Evolutionary conservation across 2,797 vertebrate genomes (phyloP).

Genomic region (Falco naumanni): DNA sequence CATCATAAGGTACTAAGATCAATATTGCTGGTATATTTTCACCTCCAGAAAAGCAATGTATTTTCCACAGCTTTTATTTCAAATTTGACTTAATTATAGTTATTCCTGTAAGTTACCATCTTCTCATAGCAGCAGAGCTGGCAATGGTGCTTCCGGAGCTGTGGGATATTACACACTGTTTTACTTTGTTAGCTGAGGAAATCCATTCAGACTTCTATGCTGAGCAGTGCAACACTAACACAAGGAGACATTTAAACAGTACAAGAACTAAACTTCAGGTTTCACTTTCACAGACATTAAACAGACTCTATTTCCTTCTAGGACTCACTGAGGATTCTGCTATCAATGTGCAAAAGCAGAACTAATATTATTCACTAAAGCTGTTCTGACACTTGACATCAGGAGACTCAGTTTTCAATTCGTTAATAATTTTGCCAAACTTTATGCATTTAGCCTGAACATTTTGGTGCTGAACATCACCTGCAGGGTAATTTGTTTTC

Average conservation of each 20-base stretch:
- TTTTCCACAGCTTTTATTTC: constrained; percentile 41
- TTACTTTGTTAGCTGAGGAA: constrained; percentile 5
- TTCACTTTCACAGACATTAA: constrained; percentile 5
- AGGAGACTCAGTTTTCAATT: not conserved
- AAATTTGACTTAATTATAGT: not conserved
- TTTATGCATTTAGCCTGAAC: not conserved
- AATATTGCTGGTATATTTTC: constrained; percentile 33
- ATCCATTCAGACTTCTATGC: constrained; percentile 25
- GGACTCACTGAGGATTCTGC: not conserved
- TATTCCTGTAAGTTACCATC: not conserved
- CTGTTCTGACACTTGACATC: not conserved
- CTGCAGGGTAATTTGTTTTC: not conserved
- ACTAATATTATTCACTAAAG: not conserved
- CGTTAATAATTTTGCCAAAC: not conserved
- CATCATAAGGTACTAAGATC: not conserved
- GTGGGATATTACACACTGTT: not conserved
- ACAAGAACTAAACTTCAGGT: not conserved
- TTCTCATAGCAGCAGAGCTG: not conserved
- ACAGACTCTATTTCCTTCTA: not conserved
- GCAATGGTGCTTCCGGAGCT: not conserved
- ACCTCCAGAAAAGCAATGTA: constrained; percentile 21
- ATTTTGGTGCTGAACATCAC: constrained; percentile 2
- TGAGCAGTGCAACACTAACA: not conserved
- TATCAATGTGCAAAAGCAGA: not conserved
- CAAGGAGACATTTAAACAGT: constrained; percentile 2